Percentiles rank a stretch among this genome's conserved stretches.
phyloP scores from a whole-genome alignment of 2,113 vertebrate genomes.

The Solea senegalensis region DNA sequence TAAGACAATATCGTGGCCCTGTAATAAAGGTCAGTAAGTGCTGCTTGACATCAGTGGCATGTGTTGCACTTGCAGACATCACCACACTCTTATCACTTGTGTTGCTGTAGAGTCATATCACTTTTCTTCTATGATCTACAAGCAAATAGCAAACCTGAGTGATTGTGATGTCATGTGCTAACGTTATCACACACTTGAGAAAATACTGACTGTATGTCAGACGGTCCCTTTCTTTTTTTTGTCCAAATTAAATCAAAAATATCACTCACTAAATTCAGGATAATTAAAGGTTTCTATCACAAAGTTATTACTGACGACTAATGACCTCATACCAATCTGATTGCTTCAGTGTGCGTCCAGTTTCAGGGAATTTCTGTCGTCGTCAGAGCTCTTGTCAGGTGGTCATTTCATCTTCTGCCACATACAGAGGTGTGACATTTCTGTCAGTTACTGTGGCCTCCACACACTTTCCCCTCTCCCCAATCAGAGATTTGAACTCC shows the following conservation, averaged over 20 bases:
- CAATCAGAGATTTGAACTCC: constrained; percentile 37
- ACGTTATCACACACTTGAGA: constrained; percentile 20
- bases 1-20: neutral
- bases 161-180: constrained; percentile 12
- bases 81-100: constrained; percentile 29
- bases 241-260: neutral
- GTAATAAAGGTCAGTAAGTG: constrained; percentile 50
- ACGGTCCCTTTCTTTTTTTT: constrained; percentile 1
- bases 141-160: constrained; percentile 15
- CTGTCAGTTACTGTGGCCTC: constrained; percentile 26
- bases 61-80: constrained; percentile 32
- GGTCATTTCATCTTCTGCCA: constrained; percentile 15
- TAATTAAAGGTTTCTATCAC: neutral
- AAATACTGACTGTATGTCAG: neutral
- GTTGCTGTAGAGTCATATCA: constrained; percentile 16
- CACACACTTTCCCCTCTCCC: constrained; percentile 8
- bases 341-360: constrained; percentile 38
- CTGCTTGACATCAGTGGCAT: constrained; percentile 28
- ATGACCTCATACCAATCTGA: constrained; percentile 9
- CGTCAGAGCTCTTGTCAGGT: constrained; percentile 48
- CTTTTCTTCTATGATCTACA: constrained; percentile 26
- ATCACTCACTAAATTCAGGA: neutral
- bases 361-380: constrained; percentile 62
- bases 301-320: constrained; percentile 21
- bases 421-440: constrained; percentile 63